Percentiles rank a stretch among this genome's conserved stretches.
Conservation (phyloP, 2,888 invertebrate genomes). For the Hydrotaea cyrtoneurina region DNA sequence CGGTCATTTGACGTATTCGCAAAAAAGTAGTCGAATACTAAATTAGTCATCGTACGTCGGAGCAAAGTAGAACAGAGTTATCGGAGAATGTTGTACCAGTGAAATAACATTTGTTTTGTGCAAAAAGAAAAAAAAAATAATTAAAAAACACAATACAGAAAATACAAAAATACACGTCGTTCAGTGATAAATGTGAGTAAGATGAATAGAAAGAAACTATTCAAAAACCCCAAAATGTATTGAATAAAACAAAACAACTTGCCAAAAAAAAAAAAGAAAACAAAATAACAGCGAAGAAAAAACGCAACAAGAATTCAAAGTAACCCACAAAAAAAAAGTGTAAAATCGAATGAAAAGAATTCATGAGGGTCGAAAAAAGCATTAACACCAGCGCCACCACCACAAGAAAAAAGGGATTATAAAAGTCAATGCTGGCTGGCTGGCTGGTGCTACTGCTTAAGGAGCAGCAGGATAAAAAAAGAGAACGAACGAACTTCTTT, state of each 20-base stretch:
- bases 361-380: constrained; percentile 26
- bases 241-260: not conserved
- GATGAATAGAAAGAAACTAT: not conserved
- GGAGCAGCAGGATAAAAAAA: not conserved
- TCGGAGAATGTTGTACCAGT: constrained; percentile 53
- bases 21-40: constrained; percentile 60
- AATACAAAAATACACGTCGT: constrained; percentile 28
- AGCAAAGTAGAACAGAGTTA: constrained; percentile 49
- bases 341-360: constrained; percentile 14
- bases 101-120: constrained; percentile 19
- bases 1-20: constrained; percentile 39
- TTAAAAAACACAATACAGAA: constrained; percentile 47
- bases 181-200: constrained; percentile 64
- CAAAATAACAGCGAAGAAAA: not conserved
- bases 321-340: constrained; percentile 10
- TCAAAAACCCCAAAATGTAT: not conserved
- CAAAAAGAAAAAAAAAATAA: constrained; percentile 44
- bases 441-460: constrained; percentile 4
- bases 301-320: constrained; percentile 8
- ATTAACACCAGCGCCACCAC: not conserved
- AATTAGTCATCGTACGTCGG: constrained; percentile 63
- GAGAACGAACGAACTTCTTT: constrained; percentile 44
- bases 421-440: constrained; percentile 27
- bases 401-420: constrained; percentile 47
- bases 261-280: not conserved